A percentile compares a stretch with the other conserved stretches of the same genome.
Conservation (phyloP, 2,888 invertebrate species). For the Drosophila histrio region DNA sequence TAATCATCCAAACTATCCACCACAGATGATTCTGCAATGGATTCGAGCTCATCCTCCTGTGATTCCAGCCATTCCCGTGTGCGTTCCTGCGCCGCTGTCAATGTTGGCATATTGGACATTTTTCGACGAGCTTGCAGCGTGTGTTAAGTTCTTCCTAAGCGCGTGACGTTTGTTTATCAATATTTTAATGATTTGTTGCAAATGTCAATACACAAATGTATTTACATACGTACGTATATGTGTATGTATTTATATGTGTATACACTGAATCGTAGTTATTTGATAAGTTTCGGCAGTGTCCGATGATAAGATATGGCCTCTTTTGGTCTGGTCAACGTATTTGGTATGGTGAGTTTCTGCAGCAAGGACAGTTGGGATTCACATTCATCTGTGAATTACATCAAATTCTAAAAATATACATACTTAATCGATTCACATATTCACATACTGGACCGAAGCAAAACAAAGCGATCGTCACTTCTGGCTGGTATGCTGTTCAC, state of each 20-base stretch:
- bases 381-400: constrained; percentile 18
- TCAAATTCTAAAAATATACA: constrained; percentile 1
- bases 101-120: constrained; percentile 54
- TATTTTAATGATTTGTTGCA: constrained; percentile 38
- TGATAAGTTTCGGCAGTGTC: constrained; percentile 45
- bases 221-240: constrained; percentile 6
- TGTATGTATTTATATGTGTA: neutral
- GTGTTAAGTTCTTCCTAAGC: neutral
- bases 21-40: constrained; percentile 74
- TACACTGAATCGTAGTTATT: constrained; percentile 17
- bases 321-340: neutral
- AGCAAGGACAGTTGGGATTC: constrained; percentile 21
- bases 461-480: constrained; percentile 34
- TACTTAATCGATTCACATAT: neutral
- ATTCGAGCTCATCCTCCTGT: constrained; percentile 63
- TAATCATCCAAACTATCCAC: constrained; percentile 70
- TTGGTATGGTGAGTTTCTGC: neutral
- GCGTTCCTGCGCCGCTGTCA: constrained; percentile 49
- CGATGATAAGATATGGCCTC: constrained; percentile 55
- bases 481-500: constrained; percentile 27
- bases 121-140: neutral
- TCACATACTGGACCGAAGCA: constrained; percentile 14
- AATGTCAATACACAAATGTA: constrained; percentile 4
- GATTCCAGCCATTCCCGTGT: constrained; percentile 60
- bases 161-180: constrained; percentile 58